Evolutionary conservation across 37 sponge, comb jelly and placozoan genomes (phyloP), one percentile per base, ranked within the genome.

Genomic region (Hexactinellida sp.): DNA sequence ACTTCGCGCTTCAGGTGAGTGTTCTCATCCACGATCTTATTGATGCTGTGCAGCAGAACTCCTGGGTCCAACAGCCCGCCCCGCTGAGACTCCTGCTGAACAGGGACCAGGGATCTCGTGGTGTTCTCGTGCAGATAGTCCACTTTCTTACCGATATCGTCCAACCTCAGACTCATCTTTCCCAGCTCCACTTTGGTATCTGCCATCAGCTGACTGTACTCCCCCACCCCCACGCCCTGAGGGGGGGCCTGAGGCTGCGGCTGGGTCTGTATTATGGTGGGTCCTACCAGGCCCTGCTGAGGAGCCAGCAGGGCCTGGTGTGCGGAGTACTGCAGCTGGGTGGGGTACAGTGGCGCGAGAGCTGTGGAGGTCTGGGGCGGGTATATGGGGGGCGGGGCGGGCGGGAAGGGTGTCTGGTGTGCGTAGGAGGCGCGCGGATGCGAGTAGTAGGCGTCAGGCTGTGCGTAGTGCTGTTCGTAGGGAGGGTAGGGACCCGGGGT

Each of bases 1-100:
- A 96, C 93, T 24, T 96, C 97, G 34, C 89, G 91, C 84, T 91
- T 94, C 86, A 96, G 83, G 32, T 90, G 91, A 54, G 94, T 93
- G 52, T 89, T 96, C 82, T 96, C 97, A 87, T 92, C 37, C 39
- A 96, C 91, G 52, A 94, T 88, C 54, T 93, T 38, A 87, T 96
- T 95, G 39, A 96, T 88, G 90, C 92, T 96, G 55, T 94, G 94
- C 41, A 96, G 88, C 55, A 96, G 54, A 1, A 96, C 93, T 0
- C 89, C 89, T 0, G 97, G 90, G 84, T 96, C 97, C 95, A 96
- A 28, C 38, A 83, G 25, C 1, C 39, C 38, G 1, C 39, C 39
- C 84, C 84, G 21, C 39, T 10, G 84, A n/a, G 39, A 7, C 39
- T 37, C 39, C 25, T 10, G 35, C 25, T 83, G 38, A 35, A 28